These are phyloP conservation scores for Urocyon cinereoargenteus DNA, from an alignment of 2,797 vertebrate species.

Conservation along the genomic window DNA sequence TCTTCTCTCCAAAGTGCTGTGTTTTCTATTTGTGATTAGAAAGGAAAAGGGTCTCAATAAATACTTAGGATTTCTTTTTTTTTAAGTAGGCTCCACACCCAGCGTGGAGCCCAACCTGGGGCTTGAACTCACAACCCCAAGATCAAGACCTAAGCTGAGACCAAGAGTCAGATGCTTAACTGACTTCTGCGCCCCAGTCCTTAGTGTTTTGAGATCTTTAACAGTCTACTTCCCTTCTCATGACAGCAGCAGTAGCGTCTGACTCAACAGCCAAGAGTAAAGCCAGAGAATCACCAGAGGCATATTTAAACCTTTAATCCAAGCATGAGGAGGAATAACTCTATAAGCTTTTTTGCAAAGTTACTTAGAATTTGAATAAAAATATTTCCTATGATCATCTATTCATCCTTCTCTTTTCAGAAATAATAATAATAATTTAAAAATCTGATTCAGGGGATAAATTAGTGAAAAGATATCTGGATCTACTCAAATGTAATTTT, in stretches of 20 bases:
- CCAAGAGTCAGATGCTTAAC: background rate
- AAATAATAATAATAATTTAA: background rate
- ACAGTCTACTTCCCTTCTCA: background rate
- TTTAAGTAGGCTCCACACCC: background rate
- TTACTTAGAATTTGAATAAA: background rate
- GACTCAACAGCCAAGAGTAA: background rate
- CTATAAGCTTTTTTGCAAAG: background rate
- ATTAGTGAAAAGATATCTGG: background rate
- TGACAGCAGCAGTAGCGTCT: background rate
- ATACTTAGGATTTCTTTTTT: background rate
- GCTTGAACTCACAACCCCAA: background rate
- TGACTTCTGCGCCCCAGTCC: background rate
- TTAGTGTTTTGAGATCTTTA: background rate
- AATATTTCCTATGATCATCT: background rate
- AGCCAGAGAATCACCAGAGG: background rate
- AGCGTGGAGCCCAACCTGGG: background rate
- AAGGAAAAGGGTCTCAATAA: background rate
- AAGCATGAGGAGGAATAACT: background rate
- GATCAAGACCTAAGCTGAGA: background rate
- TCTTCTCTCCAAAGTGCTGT: background rate
- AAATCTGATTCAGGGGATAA: background rate
- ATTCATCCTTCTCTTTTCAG: slow-evolving; percentile 32
- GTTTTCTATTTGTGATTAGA: slow-evolving; percentile 53
- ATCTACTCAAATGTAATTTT: background rate
- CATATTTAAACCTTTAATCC: background rate